These are phyloP conservation scores for Pleuronectes platessa DNA, from an alignment of 2,113 vertebrate species.

Conservation along the genomic window DNA sequence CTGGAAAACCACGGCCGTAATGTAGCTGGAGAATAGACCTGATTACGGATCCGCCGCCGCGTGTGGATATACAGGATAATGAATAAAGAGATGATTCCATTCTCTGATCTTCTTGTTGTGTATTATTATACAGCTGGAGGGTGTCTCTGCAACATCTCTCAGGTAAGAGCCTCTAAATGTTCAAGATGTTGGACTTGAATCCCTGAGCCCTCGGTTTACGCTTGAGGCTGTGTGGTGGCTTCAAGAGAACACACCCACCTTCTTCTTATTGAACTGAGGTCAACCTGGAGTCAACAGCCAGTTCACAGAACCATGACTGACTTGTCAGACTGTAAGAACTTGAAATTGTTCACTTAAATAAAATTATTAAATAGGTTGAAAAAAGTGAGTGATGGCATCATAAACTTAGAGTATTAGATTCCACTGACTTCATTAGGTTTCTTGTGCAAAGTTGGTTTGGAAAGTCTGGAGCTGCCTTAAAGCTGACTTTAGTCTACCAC, in stretches of 20 bases:
- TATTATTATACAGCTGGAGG: conserved; percentile 32
- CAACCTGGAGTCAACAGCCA: neutral
- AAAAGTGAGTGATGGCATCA: too few relatives aligned
- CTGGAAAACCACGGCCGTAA: conserved; percentile 64
- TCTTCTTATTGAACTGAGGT: conserved; percentile 9
- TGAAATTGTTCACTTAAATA: too few relatives aligned
- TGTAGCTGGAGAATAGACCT: conserved; percentile 62
- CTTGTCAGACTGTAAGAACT: neutral
- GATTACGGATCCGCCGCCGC: conserved; percentile 47
- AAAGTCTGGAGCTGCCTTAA: too few relatives aligned
- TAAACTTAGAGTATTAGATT: too few relatives aligned
- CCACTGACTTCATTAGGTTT: too few relatives aligned
- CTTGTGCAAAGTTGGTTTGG: too few relatives aligned
- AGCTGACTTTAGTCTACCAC: too few relatives aligned
- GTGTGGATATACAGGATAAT: conserved; percentile 55
- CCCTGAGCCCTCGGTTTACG: conserved; percentile 2
- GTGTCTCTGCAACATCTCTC: conserved; percentile 12
- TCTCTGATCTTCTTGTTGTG: conserved; percentile 48
- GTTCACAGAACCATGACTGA: neutral
- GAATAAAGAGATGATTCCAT: conserved; percentile 59
- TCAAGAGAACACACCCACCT: neutral
- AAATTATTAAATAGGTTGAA: too few relatives aligned
- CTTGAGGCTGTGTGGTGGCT: neutral
- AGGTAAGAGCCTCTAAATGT: conserved; percentile 8
- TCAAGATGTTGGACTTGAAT: conserved; percentile 27